Conservation (phyloP, 2,113 vertebrate species). For the Proterorhinus semilunaris region DNA sequence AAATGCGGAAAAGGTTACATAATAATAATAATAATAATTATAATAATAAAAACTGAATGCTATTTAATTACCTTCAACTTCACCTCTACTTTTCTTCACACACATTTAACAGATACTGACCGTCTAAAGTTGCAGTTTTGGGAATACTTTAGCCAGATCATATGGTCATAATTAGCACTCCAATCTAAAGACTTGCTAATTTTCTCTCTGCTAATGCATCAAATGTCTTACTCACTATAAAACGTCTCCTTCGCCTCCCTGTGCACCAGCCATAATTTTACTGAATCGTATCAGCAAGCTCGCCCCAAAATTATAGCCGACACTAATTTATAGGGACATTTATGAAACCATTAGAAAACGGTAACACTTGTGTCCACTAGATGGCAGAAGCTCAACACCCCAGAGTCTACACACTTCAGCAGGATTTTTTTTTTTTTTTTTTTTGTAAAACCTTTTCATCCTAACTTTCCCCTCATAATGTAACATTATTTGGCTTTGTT, state of each 20-base stretch:
- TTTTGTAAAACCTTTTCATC: slow-evolving; percentile 16
- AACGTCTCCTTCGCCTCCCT: background rate
- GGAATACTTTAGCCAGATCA: too few relatives aligned
- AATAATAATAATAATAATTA: too few relatives aligned
- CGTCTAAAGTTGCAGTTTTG: too few relatives aligned
- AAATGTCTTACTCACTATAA: background rate
- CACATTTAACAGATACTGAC: too few relatives aligned
- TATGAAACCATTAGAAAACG: background rate
- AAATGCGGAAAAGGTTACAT: too few relatives aligned
- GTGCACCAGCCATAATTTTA: background rate
- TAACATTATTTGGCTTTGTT: slow-evolving; percentile 9
- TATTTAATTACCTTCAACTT: too few relatives aligned
- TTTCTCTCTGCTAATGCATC: too few relatives aligned
- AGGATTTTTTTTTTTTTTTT: slow-evolving; percentile 10
- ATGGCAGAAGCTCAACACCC: slow-evolving; percentile 54
- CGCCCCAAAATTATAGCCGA: background rate
- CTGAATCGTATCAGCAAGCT: background rate
- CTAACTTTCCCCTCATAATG: slow-evolving; percentile 12
- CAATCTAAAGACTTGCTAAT: too few relatives aligned
- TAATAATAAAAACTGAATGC: too few relatives aligned
- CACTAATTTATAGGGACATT: background rate
- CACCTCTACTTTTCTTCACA: too few relatives aligned
- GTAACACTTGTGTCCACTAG: slow-evolving; percentile 43
- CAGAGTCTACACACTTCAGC: background rate
- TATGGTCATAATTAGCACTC: too few relatives aligned